These are phyloP conservation scores for Aplochiton taeniatus DNA, from an alignment of 2,797 vertebrate species.

Conservation along the genomic window DNA sequence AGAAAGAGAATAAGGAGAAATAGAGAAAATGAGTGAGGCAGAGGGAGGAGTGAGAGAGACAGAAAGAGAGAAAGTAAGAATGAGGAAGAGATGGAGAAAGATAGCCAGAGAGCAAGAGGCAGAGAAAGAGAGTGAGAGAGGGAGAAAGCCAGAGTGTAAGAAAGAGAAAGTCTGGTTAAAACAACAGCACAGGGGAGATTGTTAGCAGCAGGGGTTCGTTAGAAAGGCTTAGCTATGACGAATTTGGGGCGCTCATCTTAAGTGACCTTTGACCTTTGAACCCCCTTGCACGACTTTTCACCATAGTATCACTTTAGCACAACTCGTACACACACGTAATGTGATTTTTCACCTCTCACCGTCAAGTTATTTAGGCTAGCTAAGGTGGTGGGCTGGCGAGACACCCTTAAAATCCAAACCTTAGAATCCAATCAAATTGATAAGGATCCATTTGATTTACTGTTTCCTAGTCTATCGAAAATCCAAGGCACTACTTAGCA, in stretches of 20 bases:
- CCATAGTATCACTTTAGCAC: neutral
- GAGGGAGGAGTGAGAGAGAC: too few species aligned
- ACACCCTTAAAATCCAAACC: conserved; percentile 22
- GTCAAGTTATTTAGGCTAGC: too few species aligned
- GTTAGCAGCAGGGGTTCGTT: neutral
- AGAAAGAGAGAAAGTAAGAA: too few species aligned
- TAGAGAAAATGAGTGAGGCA: too few species aligned
- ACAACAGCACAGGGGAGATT: neutral
- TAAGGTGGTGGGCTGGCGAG: conserved; percentile 5
- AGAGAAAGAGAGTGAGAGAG: too few species aligned
- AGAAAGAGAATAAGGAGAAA: too few species aligned
- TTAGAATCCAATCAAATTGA: conserved; percentile 47
- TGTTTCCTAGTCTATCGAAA: conserved; percentile 38
- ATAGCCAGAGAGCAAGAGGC: too few species aligned
- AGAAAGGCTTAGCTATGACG: conserved; percentile 9
- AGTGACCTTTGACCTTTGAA: conserved; percentile 40
- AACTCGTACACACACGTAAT: conserved; percentile 27
- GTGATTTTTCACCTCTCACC: conserved; percentile 18
- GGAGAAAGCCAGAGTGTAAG: too few species aligned
- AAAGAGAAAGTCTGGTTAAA: too few species aligned
- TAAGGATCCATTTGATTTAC: conserved; percentile 26
- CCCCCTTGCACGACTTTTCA: neutral
- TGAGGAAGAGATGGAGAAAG: too few species aligned
- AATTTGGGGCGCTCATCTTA: conserved; percentile 32
- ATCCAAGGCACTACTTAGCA: conserved; percentile 5